Conservation (phyloP, 2,797 vertebrate genomes). For the Fratercula arctica region DNA sequence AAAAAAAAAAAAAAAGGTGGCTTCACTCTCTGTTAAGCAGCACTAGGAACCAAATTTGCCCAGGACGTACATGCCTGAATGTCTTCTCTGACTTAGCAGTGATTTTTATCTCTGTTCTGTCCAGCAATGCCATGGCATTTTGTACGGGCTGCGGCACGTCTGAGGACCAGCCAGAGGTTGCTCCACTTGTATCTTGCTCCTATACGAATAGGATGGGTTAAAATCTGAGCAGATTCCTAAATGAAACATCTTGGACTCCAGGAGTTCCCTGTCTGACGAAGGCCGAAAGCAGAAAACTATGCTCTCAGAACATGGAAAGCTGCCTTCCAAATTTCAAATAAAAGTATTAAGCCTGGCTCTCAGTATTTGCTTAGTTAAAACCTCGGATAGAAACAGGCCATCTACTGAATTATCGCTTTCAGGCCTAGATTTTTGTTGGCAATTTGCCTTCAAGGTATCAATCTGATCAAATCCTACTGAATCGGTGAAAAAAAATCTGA, state of each 20-base stretch:
- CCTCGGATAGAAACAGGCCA: not conserved
- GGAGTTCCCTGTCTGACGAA: not conserved
- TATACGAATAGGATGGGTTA: not conserved
- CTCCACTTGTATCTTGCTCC: not conserved
- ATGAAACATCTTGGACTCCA: not conserved
- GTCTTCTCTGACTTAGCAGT: not conserved
- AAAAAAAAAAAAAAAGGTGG: not conserved
- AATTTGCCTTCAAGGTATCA: not conserved
- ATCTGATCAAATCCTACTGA: not conserved
- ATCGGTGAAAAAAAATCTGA: not conserved
- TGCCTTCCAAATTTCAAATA: not conserved
- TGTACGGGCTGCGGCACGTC: accelerated
- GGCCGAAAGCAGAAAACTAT: not conserved
- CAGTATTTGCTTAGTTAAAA: not conserved
- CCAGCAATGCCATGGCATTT: not conserved
- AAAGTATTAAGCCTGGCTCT: not conserved
- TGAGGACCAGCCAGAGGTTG: not conserved
- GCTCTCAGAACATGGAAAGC: not conserved
- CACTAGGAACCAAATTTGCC: not conserved
- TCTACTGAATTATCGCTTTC: not conserved
- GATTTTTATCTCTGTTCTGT: not conserved
- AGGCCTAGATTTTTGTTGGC: not conserved
- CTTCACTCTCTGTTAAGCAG: not conserved
- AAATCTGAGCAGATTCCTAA: not conserved
- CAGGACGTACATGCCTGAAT: not conserved